Percentiles rank a stretch among this genome's conserved stretches.
These are phyloP conservation scores for Sebastes iracundus DNA, from an alignment of 2,797 vertebrate species.

Conservation along the genomic window DNA sequence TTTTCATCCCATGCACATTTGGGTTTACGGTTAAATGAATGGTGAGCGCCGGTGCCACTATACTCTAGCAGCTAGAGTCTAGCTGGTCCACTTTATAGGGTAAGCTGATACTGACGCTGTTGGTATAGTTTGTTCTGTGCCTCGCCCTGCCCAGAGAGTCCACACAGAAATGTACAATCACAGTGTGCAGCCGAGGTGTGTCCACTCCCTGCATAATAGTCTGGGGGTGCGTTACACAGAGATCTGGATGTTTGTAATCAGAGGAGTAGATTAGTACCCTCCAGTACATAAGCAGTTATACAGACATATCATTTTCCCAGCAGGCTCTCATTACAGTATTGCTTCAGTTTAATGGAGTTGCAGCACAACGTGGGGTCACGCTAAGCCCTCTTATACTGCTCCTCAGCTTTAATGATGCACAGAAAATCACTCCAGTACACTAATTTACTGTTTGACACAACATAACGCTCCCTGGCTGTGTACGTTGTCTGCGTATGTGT, in stretches of 20 bases:
- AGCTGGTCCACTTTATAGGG: conserved; percentile 35
- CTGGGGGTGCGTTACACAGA: conserved; percentile 60
- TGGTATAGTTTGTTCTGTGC: conserved; percentile 48
- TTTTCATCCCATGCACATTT: conserved; percentile 18
- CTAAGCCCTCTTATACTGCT: conserved; percentile 67
- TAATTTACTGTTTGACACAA: conserved; percentile 60
- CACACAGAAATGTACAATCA: conserved; percentile 70
- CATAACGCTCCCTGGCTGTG: conserved; percentile 4
- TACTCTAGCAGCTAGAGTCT: background rate
- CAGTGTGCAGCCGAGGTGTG: conserved; percentile 68
- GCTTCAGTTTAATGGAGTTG: conserved; percentile 72
- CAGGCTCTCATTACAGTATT: conserved; percentile 80
- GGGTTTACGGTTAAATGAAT: conserved; percentile 37
- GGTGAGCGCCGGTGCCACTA: conserved; percentile 8
- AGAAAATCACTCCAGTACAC: conserved; percentile 54
- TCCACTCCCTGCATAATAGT: conserved; percentile 62
- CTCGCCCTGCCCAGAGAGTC: conserved; percentile 61
- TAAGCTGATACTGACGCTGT: conserved; percentile 57
- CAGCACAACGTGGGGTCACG: conserved; percentile 68
- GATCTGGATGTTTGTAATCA: conserved; percentile 79
- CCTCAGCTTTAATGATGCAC: conserved; percentile 66
- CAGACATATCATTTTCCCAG: conserved; percentile 82
- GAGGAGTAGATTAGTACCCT: conserved; percentile 83
- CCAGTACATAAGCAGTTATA: conserved; percentile 70
- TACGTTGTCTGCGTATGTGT: background rate